phyloP scores from a whole-genome alignment of 2,113 vertebrate species.

The Synchiropus splendidus region DNA sequence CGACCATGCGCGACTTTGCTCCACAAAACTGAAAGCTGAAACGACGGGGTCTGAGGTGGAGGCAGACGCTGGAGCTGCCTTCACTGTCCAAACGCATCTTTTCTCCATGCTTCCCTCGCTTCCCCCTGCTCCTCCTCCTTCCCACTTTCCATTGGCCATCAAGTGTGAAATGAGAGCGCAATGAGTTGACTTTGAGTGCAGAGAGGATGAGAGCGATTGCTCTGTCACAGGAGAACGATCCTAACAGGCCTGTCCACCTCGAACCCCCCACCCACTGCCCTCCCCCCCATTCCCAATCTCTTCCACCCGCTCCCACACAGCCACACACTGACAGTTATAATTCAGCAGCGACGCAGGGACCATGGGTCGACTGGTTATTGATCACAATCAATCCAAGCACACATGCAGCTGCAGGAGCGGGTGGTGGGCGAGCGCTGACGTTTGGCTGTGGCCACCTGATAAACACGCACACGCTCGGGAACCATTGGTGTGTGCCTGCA shows the following conservation, averaged over 20 bases:
- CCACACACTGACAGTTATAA: slow-evolving; percentile 2
- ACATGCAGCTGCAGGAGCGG: slow-evolving; percentile 1
- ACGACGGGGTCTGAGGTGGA: not conserved
- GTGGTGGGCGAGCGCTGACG: no score
- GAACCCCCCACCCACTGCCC: slow-evolving; percentile 10
- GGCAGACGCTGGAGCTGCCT: not conserved
- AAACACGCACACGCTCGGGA: no score
- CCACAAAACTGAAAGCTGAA: no score
- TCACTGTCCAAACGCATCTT: slow-evolving; percentile 2
- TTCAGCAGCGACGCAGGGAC: not conserved
- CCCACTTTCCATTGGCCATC: slow-evolving; percentile 23
- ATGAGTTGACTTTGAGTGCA: slow-evolving; percentile 39
- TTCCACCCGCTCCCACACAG: not conserved
- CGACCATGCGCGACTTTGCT: not conserved
- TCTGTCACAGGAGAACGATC: slow-evolving; percentile 50
- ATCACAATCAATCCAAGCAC: slow-evolving; percentile 10
- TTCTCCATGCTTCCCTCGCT: not conserved
- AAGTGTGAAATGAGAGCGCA: slow-evolving; percentile 55
- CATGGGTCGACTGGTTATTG: not conserved
- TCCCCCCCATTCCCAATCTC: not conserved
- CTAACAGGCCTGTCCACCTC: slow-evolving; percentile 22
- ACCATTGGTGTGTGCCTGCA: no score
- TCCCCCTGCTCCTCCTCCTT: slow-evolving; percentile 1
- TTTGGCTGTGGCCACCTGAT: no score
- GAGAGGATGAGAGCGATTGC: slow-evolving; percentile 29